Conservation (phyloP, 2,797 vertebrate species). For the Prionace glauca region DNA sequence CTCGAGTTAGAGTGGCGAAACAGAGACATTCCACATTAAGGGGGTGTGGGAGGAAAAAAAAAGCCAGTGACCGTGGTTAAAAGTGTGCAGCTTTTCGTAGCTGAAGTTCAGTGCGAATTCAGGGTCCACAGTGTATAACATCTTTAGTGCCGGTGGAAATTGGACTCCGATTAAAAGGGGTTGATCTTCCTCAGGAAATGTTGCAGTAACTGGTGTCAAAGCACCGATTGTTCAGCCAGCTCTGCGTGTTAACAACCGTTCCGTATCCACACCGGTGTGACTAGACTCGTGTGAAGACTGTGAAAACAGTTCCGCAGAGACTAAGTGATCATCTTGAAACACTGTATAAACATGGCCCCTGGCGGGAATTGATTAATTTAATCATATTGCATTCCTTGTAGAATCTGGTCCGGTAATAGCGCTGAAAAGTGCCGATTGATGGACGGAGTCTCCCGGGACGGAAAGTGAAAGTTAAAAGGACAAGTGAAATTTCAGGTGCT, state of each 20-base stretch:
- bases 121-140: too few species aligned
- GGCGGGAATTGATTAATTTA: constrained; percentile 29
- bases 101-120: constrained; percentile 2
- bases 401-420: neutral
- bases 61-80: neutral
- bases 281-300: constrained; percentile 30
- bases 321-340: constrained; percentile 34
- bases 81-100: neutral
- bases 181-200: neutral
- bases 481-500: constrained; percentile 24
- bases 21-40: neutral
- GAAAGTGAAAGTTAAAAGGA: constrained; percentile 37
- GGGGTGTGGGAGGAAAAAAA: neutral
- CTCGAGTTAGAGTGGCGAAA: neutral
- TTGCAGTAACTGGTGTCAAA: neutral
- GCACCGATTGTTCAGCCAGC: too few species aligned
- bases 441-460: neutral
- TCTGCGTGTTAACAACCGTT: neutral
- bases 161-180: neutral
- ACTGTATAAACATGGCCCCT: constrained; percentile 31
- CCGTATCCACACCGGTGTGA: neutral
- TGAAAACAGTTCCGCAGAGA: constrained; percentile 34
- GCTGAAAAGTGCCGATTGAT: neutral
- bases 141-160: neutral
- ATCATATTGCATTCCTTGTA: neutral